A percentile compares a stretch with the other conserved stretches of the same genome.
These are phyloP conservation scores for Hofmannophila pseudospretella DNA, from an alignment of 2,888 invertebrate species.

Conservation along the genomic window DNA sequence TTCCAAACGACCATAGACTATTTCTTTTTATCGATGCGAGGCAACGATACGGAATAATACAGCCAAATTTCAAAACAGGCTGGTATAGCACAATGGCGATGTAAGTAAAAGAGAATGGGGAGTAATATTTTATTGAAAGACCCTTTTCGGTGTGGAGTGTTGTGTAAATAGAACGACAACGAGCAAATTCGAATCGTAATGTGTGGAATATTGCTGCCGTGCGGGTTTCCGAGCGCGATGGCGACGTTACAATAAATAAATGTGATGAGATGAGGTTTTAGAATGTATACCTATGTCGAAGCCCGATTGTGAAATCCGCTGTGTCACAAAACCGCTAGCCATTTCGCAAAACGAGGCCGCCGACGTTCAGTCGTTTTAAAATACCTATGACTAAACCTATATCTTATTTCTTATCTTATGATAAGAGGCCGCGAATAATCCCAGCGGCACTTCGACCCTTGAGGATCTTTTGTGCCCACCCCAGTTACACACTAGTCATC, in stretches of 20 bases:
- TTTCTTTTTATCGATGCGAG: conserved; percentile 33
- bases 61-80: conserved; percentile 40
- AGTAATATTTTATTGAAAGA: conserved; percentile 75
- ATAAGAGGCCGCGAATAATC: too few species aligned
- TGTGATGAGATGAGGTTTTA: conserved; percentile 32
- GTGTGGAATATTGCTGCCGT: conserved; percentile 57
- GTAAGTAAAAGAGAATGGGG: conserved; percentile 66
- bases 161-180: conserved; percentile 69
- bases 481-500: too few species aligned
- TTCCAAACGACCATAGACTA: conserved; percentile 31
- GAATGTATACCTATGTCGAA: neutral
- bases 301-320: too few species aligned
- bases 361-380: too few species aligned
- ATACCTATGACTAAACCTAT: too few species aligned
- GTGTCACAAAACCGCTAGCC: too few species aligned
- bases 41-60: conserved; percentile 44
- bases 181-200: conserved; percentile 56
- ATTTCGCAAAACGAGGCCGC: too few species aligned
- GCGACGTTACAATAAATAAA: conserved; percentile 41
- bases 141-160: conserved; percentile 71
- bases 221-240: conserved; percentile 20
- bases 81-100: conserved; percentile 46
- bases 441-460: too few species aligned
- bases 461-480: too few species aligned
- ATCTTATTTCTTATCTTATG: too few species aligned